Conservation (phyloP, 2,797 vertebrate genomes). For the Percopsis omiscomaycus region DNA sequence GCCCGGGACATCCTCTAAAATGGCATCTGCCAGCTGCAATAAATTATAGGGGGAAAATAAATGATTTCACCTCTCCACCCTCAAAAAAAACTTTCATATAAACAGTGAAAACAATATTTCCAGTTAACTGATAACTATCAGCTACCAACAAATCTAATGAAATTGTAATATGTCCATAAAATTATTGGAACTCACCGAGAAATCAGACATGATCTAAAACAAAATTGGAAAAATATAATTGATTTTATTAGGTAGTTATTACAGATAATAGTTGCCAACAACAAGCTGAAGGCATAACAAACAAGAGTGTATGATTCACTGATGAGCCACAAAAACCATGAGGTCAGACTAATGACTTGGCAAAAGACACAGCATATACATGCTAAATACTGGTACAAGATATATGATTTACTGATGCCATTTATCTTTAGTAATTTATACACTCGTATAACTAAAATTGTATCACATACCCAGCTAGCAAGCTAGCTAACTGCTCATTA, state of each 20-base stretch:
- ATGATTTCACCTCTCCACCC: neutral
- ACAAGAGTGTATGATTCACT: slow-evolving; percentile 48
- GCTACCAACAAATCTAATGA: neutral
- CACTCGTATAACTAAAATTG: neutral
- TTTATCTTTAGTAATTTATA: neutral
- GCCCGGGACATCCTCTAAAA: slow-evolving; percentile 81
- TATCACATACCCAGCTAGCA: slow-evolving; percentile 45
- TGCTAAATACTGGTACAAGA: neutral
- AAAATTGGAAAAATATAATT: slow-evolving; percentile 26
- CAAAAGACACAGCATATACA: too few species aligned
- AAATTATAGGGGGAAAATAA: slow-evolving; percentile 25
- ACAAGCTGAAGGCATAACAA: slow-evolving; percentile 22
- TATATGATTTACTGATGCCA: neutral
- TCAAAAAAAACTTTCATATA: neutral
- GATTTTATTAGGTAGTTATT: slow-evolving; percentile 17
- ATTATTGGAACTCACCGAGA: slow-evolving; percentile 77
- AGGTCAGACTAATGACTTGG: neutral
- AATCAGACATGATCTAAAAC: slow-evolving; percentile 79
- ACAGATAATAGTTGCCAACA: slow-evolving; percentile 35
- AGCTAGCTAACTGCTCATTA: slow-evolving; percentile 51
- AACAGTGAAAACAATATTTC: neutral
- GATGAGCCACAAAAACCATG: slow-evolving; percentile 37
- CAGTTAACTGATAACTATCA: neutral
- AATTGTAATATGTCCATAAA: neutral
- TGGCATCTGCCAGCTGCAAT: slow-evolving; percentile 88